These are phyloP conservation scores for Leptinotarsa tumamoca DNA, from an alignment of 2,888 invertebrate species.

Conservation along the genomic window DNA sequence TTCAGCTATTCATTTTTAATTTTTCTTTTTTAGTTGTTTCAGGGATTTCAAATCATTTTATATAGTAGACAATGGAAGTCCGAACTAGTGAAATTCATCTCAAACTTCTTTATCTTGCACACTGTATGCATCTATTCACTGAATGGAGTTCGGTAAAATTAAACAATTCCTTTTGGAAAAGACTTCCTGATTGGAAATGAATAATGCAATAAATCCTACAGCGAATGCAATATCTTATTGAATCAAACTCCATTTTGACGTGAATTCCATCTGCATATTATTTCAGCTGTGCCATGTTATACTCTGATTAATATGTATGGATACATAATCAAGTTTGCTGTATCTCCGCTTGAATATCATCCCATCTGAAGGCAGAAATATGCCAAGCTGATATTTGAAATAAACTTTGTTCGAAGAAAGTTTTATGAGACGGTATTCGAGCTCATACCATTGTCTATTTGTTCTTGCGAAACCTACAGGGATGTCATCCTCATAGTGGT, in stretches of 20 bases:
- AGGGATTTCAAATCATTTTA: too few species aligned
- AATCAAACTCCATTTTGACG: constrained; percentile 13
- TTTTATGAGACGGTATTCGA: too few species aligned
- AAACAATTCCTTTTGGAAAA: background rate
- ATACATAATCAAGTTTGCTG: constrained; percentile 24
- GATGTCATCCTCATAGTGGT: too few species aligned
- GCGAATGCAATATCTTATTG: constrained; percentile 11
- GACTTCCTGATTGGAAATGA: background rate
- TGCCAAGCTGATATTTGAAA: background rate
- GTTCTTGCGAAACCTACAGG: too few species aligned
- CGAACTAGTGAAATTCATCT: too few species aligned
- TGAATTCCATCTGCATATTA: constrained; percentile 29
- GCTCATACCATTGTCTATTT: too few species aligned
- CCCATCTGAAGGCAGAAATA: background rate
- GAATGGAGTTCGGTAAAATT: background rate
- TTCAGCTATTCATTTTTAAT: too few species aligned
- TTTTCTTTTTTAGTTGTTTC: too few species aligned
- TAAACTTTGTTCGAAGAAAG: background rate
- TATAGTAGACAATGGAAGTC: too few species aligned
- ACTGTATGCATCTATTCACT: too few species aligned
- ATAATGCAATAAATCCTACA: background rate
- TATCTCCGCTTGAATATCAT: constrained; percentile 6
- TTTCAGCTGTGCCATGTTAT: constrained; percentile 25
- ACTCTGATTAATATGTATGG: constrained; percentile 32
- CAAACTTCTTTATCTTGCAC: too few species aligned